These are phyloP conservation scores for Neofelis nebulosa DNA, from an alignment of 2,113 vertebrate species.

Conservation along the genomic window DNA sequence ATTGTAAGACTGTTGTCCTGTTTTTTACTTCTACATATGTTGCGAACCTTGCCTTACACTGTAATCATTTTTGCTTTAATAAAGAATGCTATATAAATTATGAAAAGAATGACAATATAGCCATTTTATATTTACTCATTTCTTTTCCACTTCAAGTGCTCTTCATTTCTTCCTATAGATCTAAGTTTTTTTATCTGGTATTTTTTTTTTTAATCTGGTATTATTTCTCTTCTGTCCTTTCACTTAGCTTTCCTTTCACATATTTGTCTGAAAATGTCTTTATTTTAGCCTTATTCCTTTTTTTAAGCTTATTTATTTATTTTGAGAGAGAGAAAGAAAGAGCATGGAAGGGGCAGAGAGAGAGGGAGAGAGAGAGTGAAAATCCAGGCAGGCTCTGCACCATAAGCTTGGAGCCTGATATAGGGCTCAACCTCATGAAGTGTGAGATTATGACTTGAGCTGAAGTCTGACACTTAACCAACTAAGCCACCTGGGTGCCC, in stretches of 20 bases:
- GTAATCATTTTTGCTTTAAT: constrained; percentile 5
- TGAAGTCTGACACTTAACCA: too few species aligned
- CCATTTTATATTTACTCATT: constrained; percentile 16
- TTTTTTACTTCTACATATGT: background rate
- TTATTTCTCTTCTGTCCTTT: background rate
- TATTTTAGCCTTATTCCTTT: background rate
- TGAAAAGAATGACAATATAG: background rate
- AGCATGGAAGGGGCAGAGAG: too few species aligned
- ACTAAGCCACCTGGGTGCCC: too few species aligned
- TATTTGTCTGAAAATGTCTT: constrained; percentile 10
- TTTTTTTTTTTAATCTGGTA: background rate
- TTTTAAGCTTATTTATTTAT: too few species aligned
- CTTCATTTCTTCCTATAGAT: background rate
- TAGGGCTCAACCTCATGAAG: too few species aligned
- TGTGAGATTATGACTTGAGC: too few species aligned
- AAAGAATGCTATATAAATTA: background rate
- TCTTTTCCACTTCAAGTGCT: background rate
- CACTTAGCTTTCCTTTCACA: background rate
- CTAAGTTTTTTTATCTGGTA: background rate
- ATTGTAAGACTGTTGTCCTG: background rate
- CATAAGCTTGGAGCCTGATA: too few species aligned
- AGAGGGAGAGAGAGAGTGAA: too few species aligned
- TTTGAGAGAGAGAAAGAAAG: too few species aligned
- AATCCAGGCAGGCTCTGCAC: too few species aligned
- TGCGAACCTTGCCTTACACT: background rate